These are phyloP conservation scores for Pangasianodon hypophthalmus DNA, from an alignment of 2,113 vertebrate species.

Conservation along the genomic window DNA sequence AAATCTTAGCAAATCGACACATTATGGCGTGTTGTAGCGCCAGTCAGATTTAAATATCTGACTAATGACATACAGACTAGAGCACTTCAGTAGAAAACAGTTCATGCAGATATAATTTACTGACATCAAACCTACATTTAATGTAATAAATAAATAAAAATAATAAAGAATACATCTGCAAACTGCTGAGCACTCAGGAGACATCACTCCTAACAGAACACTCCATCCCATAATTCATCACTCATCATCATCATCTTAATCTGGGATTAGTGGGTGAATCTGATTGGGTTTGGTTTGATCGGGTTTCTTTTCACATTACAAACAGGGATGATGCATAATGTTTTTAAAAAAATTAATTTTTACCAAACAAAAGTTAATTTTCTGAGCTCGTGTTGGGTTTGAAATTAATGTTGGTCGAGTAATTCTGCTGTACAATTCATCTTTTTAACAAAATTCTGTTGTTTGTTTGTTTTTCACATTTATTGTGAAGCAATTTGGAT, in stretches of 20 bases:
- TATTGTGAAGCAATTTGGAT: neutral
- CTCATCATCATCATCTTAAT: slow-evolving; percentile 16
- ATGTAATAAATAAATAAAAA: neutral
- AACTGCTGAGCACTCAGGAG: slow-evolving; percentile 18
- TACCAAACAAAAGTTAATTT: neutral
- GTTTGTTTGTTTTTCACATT: neutral
- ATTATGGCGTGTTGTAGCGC: neutral
- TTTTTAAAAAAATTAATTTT: neutral
- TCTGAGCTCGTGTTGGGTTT: neutral
- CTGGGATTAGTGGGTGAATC: neutral
- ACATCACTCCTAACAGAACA: slow-evolving; percentile 16
- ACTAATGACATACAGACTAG: neutral
- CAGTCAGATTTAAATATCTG: neutral
- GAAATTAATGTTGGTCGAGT: neutral
- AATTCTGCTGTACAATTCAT: neutral
- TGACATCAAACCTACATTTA: neutral
- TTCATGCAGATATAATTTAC: neutral
- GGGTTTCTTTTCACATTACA: neutral
- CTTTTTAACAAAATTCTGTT: neutral
- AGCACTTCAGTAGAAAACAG: neutral
- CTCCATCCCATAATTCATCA: slow-evolving; percentile 30
- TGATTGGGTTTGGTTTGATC: neutral
- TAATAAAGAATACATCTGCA: neutral
- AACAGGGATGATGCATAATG: neutral
- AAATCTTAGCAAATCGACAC: neutral